Evolutionary conservation across 1,140 invertebrate genomes (phyloP), one percentile per base, ranked within the genome.

Genomic region (Lasioglossum baleicum): DNA sequence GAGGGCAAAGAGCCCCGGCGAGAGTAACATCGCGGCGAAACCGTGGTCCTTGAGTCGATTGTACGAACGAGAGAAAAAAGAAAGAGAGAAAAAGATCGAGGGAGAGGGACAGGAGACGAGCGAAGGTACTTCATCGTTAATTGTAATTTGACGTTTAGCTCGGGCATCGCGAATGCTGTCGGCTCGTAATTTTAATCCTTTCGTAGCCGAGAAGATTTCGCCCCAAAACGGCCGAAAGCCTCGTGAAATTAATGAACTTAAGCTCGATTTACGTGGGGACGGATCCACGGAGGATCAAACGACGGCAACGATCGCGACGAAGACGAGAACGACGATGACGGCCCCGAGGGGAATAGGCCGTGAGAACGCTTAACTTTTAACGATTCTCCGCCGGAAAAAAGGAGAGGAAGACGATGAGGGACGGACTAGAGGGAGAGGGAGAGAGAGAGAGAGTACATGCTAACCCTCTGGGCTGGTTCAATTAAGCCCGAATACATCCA

Each of bases 111-210:
- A 61, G 51, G 40, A 2, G n/a, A 51, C 53, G 60, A 60, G 68
- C 69, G 53, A 73, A 58, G 76, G 75, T 75, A 82, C 85, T 88
- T 88, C 83, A 88, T 85, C 85, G 87, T 88, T 88, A 89, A 89
- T 86, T 89, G 83, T 89, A 89, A 89, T 88, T 88, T 81, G 83
- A 87, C 87, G 88, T 89, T 89, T 87, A 84, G 81, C 78, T 69
- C 70, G 63, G 78, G 53, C 75, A 77, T 44, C 70, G 78, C 40
- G 75, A 75, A 85, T 83, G 69, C 79, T 71, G 68, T 72, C 80
- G 73, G 66, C 26, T 75, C 53, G 80, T 87, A 88, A 88, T 88
- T 88, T 87, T 87, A 86, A 88, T 87, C 86, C 84, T 86, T 86
- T 86, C 82, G 86, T 76, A 84, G 82, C 77, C 78, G 86, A 80